Conservation (phyloP, 2,113 vertebrate genomes). For the Barbus barbus region DNA sequence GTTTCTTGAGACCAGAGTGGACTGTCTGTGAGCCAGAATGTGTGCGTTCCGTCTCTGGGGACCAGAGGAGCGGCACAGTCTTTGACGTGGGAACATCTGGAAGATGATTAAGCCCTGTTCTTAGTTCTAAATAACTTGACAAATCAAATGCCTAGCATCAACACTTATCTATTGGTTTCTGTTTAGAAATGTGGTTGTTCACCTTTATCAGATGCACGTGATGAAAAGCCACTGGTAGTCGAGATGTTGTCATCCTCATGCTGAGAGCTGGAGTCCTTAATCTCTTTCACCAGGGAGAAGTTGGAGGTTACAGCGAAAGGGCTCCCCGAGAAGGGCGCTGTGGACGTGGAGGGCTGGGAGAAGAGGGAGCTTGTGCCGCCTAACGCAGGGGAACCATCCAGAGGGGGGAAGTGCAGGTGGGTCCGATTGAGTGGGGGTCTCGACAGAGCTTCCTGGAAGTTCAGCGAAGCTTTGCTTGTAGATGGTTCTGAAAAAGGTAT, state of each 20-base stretch:
- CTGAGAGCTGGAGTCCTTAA: constrained; percentile 97
- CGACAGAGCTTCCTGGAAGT: constrained; percentile 87
- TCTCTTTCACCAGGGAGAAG: constrained; percentile 92
- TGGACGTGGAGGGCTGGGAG: constrained; percentile 90
- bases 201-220: constrained; percentile 98
- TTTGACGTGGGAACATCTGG: constrained; percentile 90
- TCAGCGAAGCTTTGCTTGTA: constrained; percentile 86
- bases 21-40: constrained; percentile 81
- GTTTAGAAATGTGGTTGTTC: constrained; percentile 23
- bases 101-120: constrained; percentile 34
- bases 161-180: not conserved
- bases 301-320: constrained; percentile 80
- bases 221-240: constrained; percentile 98
- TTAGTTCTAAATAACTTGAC: constrained; percentile 7
- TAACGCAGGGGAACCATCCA: constrained; percentile 80
- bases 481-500: constrained; percentile 79
- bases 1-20: constrained; percentile 86
- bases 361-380: constrained; percentile 67
- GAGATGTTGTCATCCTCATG: constrained; percentile 99
- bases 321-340: constrained; percentile 75
- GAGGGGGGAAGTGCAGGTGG: constrained; percentile 83
- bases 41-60: constrained; percentile 86
- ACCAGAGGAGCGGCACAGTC: constrained; percentile 87
- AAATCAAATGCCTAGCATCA: not conserved
- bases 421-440: constrained; percentile 92